These are phyloP conservation scores for Delia radicum DNA, from an alignment of 1,140 invertebrate species.

Conservation along the genomic window DNA sequence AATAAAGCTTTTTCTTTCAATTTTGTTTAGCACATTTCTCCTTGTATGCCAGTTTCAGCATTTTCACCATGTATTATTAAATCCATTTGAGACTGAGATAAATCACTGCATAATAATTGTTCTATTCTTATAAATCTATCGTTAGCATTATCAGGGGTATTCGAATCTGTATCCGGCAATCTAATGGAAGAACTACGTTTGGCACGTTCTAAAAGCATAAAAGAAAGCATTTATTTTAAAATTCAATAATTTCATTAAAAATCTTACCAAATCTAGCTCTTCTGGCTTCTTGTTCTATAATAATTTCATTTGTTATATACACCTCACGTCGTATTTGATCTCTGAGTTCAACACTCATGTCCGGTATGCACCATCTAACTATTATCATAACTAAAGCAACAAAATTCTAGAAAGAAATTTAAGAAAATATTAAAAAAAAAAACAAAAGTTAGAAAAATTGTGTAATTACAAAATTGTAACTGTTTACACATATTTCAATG, in stretches of 20 bases:
- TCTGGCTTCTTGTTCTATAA: slow-evolving; percentile 76
- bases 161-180: slow-evolving; percentile 24
- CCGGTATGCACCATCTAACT: slow-evolving; percentile 83
- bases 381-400: slow-evolving; percentile 81
- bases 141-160: slow-evolving; percentile 37
- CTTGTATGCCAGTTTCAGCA: slow-evolving; percentile 39
- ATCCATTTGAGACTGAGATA: slow-evolving; percentile 50
- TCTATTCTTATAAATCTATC: slow-evolving; percentile 46
- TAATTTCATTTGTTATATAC: slow-evolving; percentile 87
- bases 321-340: slow-evolving; percentile 82
- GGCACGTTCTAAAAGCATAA: slow-evolving; percentile 33
- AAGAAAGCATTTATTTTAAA: background rate
- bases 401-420: slow-evolving; percentile 69
- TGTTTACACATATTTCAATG: background rate
- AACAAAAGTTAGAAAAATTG: background rate
- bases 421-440: background rate
- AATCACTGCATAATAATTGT: slow-evolving; percentile 39
- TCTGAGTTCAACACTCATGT: slow-evolving; percentile 73
- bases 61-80: slow-evolving; percentile 46
- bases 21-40: background rate
- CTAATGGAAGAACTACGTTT: slow-evolving; percentile 37
- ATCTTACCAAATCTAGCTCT: slow-evolving; percentile 57
- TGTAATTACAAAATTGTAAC: background rate
- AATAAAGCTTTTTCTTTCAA: no score
- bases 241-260: background rate